Conservation (phyloP, 2,797 vertebrate genomes). For the Mormyrus proboscirostris region DNA sequence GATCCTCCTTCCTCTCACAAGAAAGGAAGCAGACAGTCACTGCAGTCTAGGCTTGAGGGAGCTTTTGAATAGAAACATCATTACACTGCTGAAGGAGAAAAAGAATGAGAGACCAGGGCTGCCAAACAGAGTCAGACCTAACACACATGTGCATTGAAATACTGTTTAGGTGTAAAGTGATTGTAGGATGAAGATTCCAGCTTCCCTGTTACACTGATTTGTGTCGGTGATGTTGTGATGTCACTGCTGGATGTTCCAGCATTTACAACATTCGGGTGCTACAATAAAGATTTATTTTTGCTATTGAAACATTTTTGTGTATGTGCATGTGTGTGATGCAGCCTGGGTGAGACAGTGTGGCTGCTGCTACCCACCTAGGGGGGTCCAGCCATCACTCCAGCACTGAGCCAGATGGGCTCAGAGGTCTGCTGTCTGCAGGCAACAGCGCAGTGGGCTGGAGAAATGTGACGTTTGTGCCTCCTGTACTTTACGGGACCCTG, state of each 20-base stretch:
- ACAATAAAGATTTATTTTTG: neutral
- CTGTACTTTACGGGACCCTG: neutral
- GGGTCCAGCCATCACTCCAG: neutral
- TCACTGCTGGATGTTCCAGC: neutral
- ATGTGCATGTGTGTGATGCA: neutral
- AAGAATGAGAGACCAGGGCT: neutral
- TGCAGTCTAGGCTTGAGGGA: neutral
- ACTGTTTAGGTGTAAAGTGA: neutral
- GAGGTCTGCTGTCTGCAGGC: neutral
- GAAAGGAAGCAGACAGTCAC: neutral
- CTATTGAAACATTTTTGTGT: neutral
- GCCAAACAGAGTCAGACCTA: neutral
- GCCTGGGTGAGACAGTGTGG: neutral
- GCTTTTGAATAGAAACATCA: neutral
- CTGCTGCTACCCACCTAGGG: neutral
- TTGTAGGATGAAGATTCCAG: neutral
- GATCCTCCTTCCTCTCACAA: neutral
- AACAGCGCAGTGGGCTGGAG: neutral
- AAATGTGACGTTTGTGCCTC: slow-evolving; percentile 5
- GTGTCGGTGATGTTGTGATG: neutral
- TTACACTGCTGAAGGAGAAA: neutral
- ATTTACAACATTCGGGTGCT: neutral
- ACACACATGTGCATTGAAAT: neutral
- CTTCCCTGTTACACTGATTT: neutral
- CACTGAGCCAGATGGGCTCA: neutral